Conservation (phyloP, 1,140 invertebrate species). For the Vanessa tameamea region DNA sequence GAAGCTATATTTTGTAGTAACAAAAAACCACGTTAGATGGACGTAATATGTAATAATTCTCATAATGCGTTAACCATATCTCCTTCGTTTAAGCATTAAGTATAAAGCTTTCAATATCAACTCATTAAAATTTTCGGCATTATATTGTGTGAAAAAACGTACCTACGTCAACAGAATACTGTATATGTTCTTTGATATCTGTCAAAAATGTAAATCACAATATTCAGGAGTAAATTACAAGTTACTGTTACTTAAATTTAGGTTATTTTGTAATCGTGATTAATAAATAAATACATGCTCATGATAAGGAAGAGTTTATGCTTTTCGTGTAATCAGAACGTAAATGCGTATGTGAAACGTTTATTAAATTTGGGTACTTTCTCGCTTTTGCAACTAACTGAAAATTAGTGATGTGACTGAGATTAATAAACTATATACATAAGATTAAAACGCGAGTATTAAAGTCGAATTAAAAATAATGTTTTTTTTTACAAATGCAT, state of each 20-base stretch:
- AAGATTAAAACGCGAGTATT: no score
- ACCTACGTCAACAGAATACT: no score
- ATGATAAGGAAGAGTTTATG: conserved; percentile 12
- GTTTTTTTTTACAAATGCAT: no score
- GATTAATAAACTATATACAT: no score
- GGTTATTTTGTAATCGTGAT: conserved; percentile 19
- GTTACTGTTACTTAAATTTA: conserved; percentile 12
- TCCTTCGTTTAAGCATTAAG: neutral
- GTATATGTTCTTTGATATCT: neutral
- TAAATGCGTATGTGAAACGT: neutral
- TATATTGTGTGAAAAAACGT: neutral
- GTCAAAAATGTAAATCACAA: neutral
- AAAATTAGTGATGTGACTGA: no score
- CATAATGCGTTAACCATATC: neutral
- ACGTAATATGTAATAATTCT: neutral
- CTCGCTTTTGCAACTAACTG: neutral
- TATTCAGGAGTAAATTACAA: neutral
- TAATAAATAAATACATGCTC: conserved; percentile 25
- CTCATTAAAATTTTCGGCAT: neutral
- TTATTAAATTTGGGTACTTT: neutral
- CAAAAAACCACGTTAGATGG: neutral
- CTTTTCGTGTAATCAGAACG: conserved; percentile 1
- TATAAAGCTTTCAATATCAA: neutral
- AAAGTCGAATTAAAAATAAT: no score
- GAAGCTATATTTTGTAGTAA: no score